Percentiles rank a stretch among this genome's conserved stretches.
Evolutionary conservation across 2,797 vertebrate genomes (phyloP).

Genomic region (Cygnus olor): DNA sequence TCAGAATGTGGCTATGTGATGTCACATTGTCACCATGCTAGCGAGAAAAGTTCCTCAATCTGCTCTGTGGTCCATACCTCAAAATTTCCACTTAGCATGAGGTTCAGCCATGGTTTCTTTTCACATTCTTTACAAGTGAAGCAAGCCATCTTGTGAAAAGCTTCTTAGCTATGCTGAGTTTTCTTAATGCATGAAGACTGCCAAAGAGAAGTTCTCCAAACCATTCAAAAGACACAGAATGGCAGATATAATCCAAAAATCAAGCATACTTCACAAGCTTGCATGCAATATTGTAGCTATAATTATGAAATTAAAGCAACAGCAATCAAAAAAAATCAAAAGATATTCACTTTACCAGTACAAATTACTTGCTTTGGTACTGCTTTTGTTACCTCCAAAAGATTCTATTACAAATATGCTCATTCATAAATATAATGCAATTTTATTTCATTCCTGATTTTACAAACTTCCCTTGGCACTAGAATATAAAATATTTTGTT

Average conservation of each 20-base stretch:
- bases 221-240: background rate
- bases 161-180: background rate
- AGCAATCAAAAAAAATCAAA: background rate
- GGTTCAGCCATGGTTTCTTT: slow-evolving; percentile 9
- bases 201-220: background rate
- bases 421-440: background rate
- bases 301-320: background rate
- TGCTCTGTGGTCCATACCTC: slow-evolving; percentile 32
- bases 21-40: background rate
- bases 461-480: background rate
- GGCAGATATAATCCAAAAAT: background rate
- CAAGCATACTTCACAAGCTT: background rate
- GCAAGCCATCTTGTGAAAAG: background rate
- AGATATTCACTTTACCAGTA: background rate
- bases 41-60: slow-evolving; percentile 28
- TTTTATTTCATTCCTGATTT: background rate
- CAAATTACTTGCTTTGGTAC: background rate
- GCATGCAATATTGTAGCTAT: background rate
- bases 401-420: background rate
- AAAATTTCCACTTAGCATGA: slow-evolving; percentile 44
- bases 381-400: background rate
- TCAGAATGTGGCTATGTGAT: background rate
- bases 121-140: background rate
- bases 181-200: background rate
- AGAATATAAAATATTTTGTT: background rate